A percentile compares a stretch with the other conserved stretches of the same genome.
phyloP scores from a whole-genome alignment of 2,888 invertebrate species.

The Baronia brevicornis region DNA sequence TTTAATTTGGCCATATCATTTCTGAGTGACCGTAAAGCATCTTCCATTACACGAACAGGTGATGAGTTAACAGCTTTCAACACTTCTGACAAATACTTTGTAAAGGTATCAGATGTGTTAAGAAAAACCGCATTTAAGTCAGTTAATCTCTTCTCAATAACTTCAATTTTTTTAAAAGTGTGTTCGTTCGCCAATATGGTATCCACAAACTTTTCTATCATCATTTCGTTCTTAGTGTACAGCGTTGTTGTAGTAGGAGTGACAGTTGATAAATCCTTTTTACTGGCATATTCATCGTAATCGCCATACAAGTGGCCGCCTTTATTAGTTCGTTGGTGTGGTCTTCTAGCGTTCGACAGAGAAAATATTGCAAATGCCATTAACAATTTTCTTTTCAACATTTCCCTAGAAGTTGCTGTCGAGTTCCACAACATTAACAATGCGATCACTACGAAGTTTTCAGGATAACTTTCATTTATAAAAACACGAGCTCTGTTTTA shows the following conservation, averaged over 20 bases:
- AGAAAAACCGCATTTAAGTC: constrained; percentile 47
- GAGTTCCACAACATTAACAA: constrained; percentile 10
- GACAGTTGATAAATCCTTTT: constrained; percentile 1
- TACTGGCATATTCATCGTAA: neutral
- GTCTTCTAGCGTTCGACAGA: constrained; percentile 3
- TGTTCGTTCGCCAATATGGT: constrained; percentile 51
- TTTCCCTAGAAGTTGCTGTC: constrained; percentile 5
- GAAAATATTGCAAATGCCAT: constrained; percentile 10
- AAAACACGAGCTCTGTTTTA: constrained; percentile 6
- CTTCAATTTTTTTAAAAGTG: constrained; percentile 52
- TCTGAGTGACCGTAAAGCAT: constrained; percentile 31
- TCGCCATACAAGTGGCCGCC: neutral
- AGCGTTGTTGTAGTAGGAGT: constrained; percentile 24
- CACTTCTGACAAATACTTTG: constrained; percentile 50
- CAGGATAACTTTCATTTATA: constrained; percentile 9
- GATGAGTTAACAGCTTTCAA: constrained; percentile 32
- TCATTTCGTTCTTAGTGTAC: constrained; percentile 31
- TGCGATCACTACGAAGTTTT: constrained; percentile 3
- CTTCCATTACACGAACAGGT: constrained; percentile 29
- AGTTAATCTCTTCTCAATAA: constrained; percentile 43
- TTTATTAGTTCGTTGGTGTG: neutral
- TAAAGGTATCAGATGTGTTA: constrained; percentile 43
- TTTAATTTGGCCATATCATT: constrained; percentile 38
- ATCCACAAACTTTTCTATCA: constrained; percentile 56
- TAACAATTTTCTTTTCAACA: constrained; percentile 10